A percentile compares a stretch with the other conserved stretches of the same genome.
phyloP scores from a whole-genome alignment of 2,113 vertebrate genomes.

The Chaetodon auriga region DNA sequence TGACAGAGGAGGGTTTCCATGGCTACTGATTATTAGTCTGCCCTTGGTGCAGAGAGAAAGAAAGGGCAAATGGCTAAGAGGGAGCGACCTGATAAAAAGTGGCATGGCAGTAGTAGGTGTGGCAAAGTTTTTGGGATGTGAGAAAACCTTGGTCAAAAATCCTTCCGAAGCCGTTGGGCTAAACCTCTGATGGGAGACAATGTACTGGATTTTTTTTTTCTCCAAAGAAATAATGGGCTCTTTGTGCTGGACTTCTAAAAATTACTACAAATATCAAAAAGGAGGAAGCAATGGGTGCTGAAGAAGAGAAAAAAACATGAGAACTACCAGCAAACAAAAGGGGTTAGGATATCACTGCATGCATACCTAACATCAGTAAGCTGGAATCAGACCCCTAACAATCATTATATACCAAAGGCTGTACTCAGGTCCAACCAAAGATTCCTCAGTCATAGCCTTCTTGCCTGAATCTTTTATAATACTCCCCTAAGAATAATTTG shows the following conservation, averaged over 20 bases:
- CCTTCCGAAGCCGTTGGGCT: slow-evolving; percentile 95
- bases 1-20: slow-evolving; percentile 5
- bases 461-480: slow-evolving; percentile 83
- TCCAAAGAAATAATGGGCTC: slow-evolving; percentile 47
- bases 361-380: slow-evolving; percentile 82
- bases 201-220: slow-evolving; percentile 59
- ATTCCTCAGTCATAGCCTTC: slow-evolving; percentile 90
- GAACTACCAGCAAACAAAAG: slow-evolving; percentile 87
- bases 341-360: slow-evolving; percentile 90
- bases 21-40: slow-evolving; percentile 7
- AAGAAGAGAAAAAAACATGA: slow-evolving; percentile 77
- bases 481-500: slow-evolving; percentile 86
- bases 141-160: slow-evolving; percentile 99
- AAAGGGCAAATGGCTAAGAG: slow-evolving; percentile 73
- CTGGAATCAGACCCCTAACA: slow-evolving; percentile 71
- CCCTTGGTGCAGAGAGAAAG: slow-evolving; percentile 16
- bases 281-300: slow-evolving; percentile 83
- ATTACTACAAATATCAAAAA: slow-evolving; percentile 60
- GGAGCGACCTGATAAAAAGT: slow-evolving; percentile 85
- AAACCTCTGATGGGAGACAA: slow-evolving; percentile 90
- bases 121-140: slow-evolving; percentile 93
- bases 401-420: slow-evolving; percentile 66
- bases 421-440: slow-evolving; percentile 81
- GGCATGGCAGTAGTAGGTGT: slow-evolving; percentile 93
- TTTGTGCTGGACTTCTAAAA: slow-evolving; percentile 74